Conservation (phyloP, 2,888 invertebrate species). For the Agrotis clavis region DNA sequence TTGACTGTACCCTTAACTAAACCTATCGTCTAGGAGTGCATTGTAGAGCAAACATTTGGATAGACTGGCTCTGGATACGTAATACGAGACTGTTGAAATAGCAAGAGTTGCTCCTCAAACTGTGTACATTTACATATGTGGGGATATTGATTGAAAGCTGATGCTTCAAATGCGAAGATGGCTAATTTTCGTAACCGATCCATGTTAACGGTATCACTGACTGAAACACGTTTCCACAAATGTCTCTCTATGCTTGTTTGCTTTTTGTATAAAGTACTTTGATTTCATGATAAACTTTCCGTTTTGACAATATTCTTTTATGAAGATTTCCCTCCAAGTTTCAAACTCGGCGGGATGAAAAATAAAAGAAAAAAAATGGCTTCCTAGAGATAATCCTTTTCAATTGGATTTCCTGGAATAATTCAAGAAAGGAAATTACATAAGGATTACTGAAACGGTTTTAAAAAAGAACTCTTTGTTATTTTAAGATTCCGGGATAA, state of each 20-base stretch:
- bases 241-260: background rate
- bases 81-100: conserved; percentile 25
- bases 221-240: background rate
- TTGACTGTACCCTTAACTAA: conserved; percentile 14
- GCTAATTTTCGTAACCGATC: background rate
- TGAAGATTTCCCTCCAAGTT: conserved; percentile 1
- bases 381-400: conserved; percentile 18
- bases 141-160: conserved; percentile 13
- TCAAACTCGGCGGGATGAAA: background rate
- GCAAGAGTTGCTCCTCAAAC: conserved; percentile 19
- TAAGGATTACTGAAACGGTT: conserved; percentile 12
- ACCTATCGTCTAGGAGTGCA: conserved; percentile 43
- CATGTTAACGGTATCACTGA: no score
- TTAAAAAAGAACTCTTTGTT: background rate
- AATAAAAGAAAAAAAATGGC: conserved; percentile 13
- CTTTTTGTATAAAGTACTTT: background rate
- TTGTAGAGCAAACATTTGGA: conserved; percentile 22
- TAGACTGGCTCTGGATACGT: conserved; percentile 10
- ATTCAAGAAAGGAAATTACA: conserved; percentile 14
- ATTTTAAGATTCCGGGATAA: background rate
- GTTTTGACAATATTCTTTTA: conserved; percentile 3
- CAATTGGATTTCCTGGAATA: conserved; percentile 32
- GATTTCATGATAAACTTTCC: conserved; percentile 4
- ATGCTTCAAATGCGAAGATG: background rate
- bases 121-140: conserved; percentile 10